These are phyloP conservation scores for Aplidium turbinatum DNA, from an alignment of 23 tunicate species.

Conservation along the genomic window DNA sequence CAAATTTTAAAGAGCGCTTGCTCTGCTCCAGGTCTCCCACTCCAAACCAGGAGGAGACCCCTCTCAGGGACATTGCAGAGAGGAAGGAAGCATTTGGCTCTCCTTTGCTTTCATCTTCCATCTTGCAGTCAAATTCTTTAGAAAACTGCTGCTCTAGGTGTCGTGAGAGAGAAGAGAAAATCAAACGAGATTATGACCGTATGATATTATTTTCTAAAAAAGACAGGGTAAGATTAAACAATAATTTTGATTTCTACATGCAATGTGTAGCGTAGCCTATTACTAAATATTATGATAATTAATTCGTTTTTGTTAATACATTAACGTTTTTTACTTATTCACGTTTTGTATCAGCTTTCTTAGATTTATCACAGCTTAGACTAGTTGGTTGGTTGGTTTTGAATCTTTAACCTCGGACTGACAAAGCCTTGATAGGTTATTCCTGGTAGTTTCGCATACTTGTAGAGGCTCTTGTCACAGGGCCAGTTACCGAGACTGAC, in stretches of 20 bases:
- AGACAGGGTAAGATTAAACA: slow-evolving; percentile 61
- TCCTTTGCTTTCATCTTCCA: neutral
- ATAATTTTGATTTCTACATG: neutral
- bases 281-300: no score
- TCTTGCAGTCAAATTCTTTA: neutral
- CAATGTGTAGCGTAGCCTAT: neutral
- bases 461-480: no score
- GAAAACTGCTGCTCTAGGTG: slow-evolving; percentile 59
- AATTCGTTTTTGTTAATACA: no score
- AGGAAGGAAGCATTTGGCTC: slow-evolving; percentile 57
- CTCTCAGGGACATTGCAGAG: neutral
- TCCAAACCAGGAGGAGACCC: neutral
- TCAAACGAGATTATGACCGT: slow-evolving; percentile 75
- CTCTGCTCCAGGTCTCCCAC: slow-evolving; percentile 3
- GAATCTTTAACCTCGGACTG: no score
- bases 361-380: no score
- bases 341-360: no score
- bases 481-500: no score
- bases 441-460: no score
- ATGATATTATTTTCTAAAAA: slow-evolving; percentile 85
- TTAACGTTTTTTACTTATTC: no score
- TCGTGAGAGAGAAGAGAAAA: slow-evolving; percentile 63
- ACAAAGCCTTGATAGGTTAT: no score
- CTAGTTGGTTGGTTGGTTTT: no score
- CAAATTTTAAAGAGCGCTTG: neutral